Percentiles rank a stretch among this genome's conserved stretches.
Conservation (phyloP, 2,888 invertebrate genomes). For the Acheta domesticus region DNA sequence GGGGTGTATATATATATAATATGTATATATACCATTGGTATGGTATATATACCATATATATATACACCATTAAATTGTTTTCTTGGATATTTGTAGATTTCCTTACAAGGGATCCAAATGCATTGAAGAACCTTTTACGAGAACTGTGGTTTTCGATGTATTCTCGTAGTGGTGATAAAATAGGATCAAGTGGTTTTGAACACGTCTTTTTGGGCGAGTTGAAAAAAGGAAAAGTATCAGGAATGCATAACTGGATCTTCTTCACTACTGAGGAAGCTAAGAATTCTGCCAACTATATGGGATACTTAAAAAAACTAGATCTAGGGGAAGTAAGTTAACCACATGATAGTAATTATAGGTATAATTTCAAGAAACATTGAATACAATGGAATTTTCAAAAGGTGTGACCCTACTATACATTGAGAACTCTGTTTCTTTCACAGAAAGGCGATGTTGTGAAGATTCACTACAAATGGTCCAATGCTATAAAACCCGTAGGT, state of each 20-base stretch:
- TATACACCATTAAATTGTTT: neutral
- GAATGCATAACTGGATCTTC: slow-evolving; percentile 90
- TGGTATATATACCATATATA: no score
- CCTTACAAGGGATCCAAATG: slow-evolving; percentile 62
- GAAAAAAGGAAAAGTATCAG: slow-evolving; percentile 71
- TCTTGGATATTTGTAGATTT: slow-evolving; percentile 48
- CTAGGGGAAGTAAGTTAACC: slow-evolving; percentile 62
- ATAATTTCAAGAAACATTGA: neutral
- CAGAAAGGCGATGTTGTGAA: slow-evolving; percentile 77
- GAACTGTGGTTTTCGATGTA: slow-evolving; percentile 79
- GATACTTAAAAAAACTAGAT: slow-evolving; percentile 69
- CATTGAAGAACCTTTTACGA: slow-evolving; percentile 69
- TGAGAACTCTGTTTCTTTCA: slow-evolving; percentile 43
- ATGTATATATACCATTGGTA: slow-evolving; percentile 4
- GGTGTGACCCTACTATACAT: neutral
- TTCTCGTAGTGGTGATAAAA: slow-evolving; percentile 70
- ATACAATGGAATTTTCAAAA: no score
- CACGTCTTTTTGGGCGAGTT: slow-evolving; percentile 88
- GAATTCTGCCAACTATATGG: slow-evolving; percentile 71
- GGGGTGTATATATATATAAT: neutral
- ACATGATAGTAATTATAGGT: neutral
- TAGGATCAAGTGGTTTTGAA: slow-evolving; percentile 89
- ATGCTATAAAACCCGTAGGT: slow-evolving; percentile 71
- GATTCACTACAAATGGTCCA: slow-evolving; percentile 67
- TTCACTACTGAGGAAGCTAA: slow-evolving; percentile 72